phyloP scores from a whole-genome alignment of 2,113 vertebrate genomes.

The Oreochromis aureus region DNA sequence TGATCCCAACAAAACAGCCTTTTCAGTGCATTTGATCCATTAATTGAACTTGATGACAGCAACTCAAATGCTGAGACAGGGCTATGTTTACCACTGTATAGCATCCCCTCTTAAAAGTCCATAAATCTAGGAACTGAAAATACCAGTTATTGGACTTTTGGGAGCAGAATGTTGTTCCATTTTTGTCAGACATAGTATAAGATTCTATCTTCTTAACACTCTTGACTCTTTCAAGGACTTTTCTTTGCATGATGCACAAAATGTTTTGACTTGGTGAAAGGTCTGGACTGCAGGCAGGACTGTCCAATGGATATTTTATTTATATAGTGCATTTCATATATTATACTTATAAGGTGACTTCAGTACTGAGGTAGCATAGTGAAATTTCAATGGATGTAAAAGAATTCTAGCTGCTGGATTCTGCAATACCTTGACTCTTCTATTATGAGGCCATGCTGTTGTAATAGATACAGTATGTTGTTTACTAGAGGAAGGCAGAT shows the following conservation, averaged over 20 bases:
- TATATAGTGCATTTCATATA: neutral
- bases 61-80: neutral
- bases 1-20: neutral
- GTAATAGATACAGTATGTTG: accelerated
- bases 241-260: neutral
- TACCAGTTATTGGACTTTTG: neutral
- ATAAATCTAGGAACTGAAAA: neutral
- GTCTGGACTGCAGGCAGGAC: neutral
- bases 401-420: neutral
- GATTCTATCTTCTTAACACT: neutral
- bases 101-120: neutral
- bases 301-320: neutral
- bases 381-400: neutral
- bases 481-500: neutral
- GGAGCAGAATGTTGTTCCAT: neutral
- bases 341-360: neutral
- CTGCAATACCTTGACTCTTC: neutral
- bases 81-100: neutral
- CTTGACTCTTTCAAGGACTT: neutral
- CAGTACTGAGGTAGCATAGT: neutral
- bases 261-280: neutral
- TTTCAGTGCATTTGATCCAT: neutral
- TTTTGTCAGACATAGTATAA: accelerated
- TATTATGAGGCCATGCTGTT: neutral
- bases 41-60: neutral